phyloP scores from a whole-genome alignment of 2,113 vertebrate species.

The Heterocephalus glaber region DNA sequence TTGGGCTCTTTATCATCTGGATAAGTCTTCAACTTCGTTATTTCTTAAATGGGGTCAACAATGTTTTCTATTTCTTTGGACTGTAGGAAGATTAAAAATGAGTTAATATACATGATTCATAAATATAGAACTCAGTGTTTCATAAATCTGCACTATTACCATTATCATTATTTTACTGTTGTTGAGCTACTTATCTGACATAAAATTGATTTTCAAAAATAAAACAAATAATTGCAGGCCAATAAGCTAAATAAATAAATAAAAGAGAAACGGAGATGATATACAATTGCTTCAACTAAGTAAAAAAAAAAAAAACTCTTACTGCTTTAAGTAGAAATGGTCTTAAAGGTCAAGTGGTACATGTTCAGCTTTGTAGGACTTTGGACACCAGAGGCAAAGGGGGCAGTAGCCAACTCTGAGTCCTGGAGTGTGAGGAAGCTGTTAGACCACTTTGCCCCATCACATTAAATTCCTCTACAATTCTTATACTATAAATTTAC shows the following conservation, averaged over 20 bases:
- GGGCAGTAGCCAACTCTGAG: rapidly evolving
- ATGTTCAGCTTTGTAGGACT: background rate
- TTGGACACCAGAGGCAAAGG: background rate
- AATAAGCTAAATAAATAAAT: constrained; percentile 21
- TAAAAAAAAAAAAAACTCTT: background rate
- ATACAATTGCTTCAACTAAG: background rate
- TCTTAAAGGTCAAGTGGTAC: background rate
- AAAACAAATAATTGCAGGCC: background rate
- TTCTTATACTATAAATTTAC: background rate
- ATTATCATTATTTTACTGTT: background rate
- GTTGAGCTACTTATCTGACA: background rate
- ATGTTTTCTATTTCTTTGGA: background rate
- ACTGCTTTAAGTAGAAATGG: background rate
- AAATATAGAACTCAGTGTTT: constrained; percentile 11
- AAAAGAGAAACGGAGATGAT: background rate
- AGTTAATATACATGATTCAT: background rate
- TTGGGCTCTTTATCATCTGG: background rate
- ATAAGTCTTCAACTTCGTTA: background rate
- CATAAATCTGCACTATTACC: background rate
- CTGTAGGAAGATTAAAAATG: background rate
- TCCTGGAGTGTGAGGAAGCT: background rate
- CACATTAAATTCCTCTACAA: background rate
- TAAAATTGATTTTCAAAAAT: constrained; percentile 50
- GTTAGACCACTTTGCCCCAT: background rate
- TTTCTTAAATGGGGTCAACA: background rate